Evolutionary conservation across 2,113 vertebrate genomes (phyloP), one percentile per base, ranked within the genome.

Genomic region (Fregetta grallaria): DNA sequence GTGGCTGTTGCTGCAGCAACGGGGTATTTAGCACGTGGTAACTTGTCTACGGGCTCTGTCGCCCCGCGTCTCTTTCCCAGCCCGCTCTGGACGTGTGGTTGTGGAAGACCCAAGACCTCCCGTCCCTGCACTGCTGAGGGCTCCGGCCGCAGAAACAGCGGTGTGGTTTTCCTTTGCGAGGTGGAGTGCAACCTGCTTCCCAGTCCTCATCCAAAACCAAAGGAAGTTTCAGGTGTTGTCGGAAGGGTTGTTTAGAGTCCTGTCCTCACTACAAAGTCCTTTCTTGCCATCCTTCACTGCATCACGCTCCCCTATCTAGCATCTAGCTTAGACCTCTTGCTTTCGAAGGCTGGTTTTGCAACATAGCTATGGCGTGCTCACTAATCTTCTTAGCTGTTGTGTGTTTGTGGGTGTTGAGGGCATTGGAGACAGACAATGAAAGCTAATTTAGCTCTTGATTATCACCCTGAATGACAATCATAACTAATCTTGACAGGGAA

Each of bases 301-400:
- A 2, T 67, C 14, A 0, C 1, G 1, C 34, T 40, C 38, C 61
- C 0, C 0, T 21, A 13, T 29, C 59, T 11, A 3, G 29, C 16
- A 1, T 3, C 44, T 18, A 8, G 34, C 84, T 89, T 34, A 7
- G 55, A 21, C 32, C 63, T 29, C 62, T 20, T 6, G 63, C 61
- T 63, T n/a, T 27, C 14, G 6, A 15, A 20, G 72, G 75, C 72
- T 63, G 65, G 22, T 29, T 73, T 66, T 63, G 68, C 71, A 21
- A 5, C 36, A 4, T 13, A 42, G 86, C 81, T 34, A 21, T 40
- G 84, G 91, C 38, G 10, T 42, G 65, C 55, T 42, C 66, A 29
- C 70, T 78, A 79, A 82, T 80, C 93, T 79, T 13, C 86, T 96
- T 85, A 70, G 53, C 55, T 15, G 20, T 19, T 62, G 27, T 49